Conservation (phyloP, 2,888 invertebrate genomes). For the Carpatolechia fugitivella region DNA sequence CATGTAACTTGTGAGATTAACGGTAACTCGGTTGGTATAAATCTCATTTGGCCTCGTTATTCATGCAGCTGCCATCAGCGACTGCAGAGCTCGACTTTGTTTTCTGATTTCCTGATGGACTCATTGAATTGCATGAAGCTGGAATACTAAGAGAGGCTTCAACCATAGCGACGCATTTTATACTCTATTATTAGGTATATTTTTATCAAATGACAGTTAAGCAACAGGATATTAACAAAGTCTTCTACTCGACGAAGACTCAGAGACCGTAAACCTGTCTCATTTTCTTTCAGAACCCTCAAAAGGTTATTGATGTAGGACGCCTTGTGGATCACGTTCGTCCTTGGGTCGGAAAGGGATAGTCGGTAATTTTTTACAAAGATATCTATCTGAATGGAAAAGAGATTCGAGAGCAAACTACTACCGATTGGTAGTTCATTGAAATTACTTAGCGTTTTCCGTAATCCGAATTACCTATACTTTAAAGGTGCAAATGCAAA, state of each 20-base stretch:
- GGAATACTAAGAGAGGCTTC: not conserved
- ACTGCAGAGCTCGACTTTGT: not conserved
- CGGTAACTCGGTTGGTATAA: no score
- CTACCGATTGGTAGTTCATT: not conserved
- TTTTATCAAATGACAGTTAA: no score
- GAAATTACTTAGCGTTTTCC: no score
- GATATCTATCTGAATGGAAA: not conserved
- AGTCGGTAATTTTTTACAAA: not conserved
- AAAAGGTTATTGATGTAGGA: conserved; percentile 1
- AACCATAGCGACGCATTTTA: not conserved
- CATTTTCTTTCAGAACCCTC: conserved; percentile 1
- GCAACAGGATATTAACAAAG: conserved; percentile 9
- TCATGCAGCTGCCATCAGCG: not conserved
- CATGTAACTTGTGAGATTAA: no score
- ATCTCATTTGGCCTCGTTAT: no score
- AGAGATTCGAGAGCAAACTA: not conserved
- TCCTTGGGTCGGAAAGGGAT: not conserved
- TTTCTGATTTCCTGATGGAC: not conserved
- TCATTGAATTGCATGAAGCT: not conserved
- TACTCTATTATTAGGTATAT: no score
- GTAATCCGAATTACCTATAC: no score
- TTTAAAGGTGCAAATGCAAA: no score
- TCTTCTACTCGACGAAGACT: not conserved
- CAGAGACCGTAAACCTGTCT: conserved; percentile 6
- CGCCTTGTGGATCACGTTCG: not conserved